These are phyloP conservation scores for Pseudorectes ferrugineus DNA, from an alignment of 2,113 vertebrate genomes.

Conservation along the genomic window DNA sequence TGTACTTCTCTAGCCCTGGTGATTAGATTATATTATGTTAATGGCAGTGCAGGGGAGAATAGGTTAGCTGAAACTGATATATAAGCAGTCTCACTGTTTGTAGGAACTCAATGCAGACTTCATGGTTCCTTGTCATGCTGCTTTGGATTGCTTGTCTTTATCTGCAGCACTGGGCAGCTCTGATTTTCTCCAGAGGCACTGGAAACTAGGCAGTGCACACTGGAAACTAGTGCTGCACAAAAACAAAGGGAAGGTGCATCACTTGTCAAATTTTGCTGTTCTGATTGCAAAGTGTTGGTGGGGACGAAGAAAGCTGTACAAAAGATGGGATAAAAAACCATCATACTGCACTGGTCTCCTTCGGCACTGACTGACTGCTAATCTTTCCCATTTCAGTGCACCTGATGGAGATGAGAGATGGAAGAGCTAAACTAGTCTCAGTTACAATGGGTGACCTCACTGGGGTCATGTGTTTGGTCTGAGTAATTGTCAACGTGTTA, in stretches of 20 bases:
- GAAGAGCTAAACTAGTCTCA: neutral
- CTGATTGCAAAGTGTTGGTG: neutral
- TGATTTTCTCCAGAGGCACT: neutral
- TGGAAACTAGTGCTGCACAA: neutral
- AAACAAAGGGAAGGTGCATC: neutral
- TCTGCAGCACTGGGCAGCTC: neutral
- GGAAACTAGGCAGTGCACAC: neutral
- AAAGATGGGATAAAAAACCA: neutral
- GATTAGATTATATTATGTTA: neutral
- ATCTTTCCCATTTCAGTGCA: conserved; percentile 22
- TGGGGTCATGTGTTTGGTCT: neutral
- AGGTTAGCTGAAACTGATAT: neutral
- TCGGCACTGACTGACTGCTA: neutral
- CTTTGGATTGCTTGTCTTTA: neutral
- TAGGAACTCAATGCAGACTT: neutral
- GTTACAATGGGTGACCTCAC: neutral
- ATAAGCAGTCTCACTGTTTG: neutral
- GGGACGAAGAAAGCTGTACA: neutral
- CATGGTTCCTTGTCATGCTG: neutral
- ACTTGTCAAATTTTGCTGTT: neutral
- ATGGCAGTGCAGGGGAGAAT: neutral
- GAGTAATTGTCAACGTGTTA: neutral
- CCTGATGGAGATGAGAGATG: conserved; percentile 8
- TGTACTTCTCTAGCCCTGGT: neutral
- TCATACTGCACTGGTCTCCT: neutral